A percentile compares a stretch with the other conserved stretches of the same genome.
Evolutionary conservation across 1,140 invertebrate genomes (phyloP).

Genomic region (Atta cephalotes): DNA sequence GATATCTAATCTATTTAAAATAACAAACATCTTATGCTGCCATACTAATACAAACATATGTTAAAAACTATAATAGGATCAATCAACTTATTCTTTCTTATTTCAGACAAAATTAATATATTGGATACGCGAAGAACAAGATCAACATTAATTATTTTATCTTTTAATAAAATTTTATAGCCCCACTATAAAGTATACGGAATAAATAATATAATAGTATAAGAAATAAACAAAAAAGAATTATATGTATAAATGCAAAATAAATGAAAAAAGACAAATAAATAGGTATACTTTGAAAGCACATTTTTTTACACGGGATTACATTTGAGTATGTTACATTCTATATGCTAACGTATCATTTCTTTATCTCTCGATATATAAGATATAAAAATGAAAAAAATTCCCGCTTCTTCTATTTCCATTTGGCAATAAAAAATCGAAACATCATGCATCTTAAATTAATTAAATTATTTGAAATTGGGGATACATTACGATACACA

Average conservation of each 20-base stretch:
- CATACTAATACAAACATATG: not conserved
- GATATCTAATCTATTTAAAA: not conserved
- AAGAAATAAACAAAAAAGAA: not conserved
- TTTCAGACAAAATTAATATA: not conserved
- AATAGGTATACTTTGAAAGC: conserved; percentile 50
- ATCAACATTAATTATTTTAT: not conserved
- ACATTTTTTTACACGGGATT: conserved; percentile 4
- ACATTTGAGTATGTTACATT: conserved; percentile 2
- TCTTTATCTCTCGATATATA: conserved; percentile 15
- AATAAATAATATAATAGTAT: too few relatives aligned
- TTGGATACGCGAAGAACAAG: not conserved
- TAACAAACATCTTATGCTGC: not conserved
- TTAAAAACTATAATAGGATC: not conserved
- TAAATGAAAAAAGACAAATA: conserved; percentile 17
- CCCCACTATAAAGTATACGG: not conserved
- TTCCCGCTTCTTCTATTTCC: not conserved
- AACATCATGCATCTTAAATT: not conserved
- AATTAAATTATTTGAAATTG: conserved; percentile 28
- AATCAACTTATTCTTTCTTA: not conserved
- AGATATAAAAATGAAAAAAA: conserved; percentile 57
- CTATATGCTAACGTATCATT: not conserved
- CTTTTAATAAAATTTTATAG: not conserved
- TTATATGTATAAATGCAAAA: not conserved
- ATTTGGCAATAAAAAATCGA: not conserved
- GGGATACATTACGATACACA: conserved; percentile 13